A percentile compares a stretch with the other conserved stretches of the same genome.
These are phyloP conservation scores for Suricata suricatta DNA, from an alignment of 2,113 vertebrate species.

Conservation along the genomic window DNA sequence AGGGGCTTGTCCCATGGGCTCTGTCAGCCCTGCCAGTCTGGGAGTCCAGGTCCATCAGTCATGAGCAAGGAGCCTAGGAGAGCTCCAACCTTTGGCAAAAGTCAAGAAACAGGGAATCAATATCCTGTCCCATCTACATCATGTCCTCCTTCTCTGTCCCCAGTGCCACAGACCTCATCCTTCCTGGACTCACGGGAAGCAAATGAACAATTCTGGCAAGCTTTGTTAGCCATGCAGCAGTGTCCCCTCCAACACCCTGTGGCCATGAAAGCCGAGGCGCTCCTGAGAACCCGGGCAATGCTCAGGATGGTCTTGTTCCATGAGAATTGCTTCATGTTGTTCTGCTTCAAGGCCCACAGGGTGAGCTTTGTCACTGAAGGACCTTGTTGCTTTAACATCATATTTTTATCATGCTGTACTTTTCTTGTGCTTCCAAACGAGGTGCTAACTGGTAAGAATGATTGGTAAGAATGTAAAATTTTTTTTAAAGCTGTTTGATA, in stretches of 20 bases:
- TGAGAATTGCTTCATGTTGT: background rate
- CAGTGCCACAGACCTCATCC: fast-evolving
- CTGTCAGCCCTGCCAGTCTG: background rate
- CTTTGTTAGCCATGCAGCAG: background rate
- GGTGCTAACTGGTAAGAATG: background rate
- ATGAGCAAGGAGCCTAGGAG: background rate
- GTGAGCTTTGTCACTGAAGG: background rate
- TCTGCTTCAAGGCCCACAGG: background rate
- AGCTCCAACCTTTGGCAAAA: background rate
- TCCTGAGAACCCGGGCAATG: background rate
- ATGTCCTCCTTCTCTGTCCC: background rate
- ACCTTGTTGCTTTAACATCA: background rate
- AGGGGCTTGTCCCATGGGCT: background rate
- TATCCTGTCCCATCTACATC: background rate
- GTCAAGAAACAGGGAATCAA: background rate
- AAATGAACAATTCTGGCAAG: background rate
- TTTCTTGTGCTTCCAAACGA: background rate
- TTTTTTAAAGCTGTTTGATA: background rate
- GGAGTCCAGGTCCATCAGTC: background rate
- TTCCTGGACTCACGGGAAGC: background rate
- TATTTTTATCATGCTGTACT: background rate
- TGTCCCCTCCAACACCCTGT: background rate
- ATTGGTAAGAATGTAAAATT: background rate
- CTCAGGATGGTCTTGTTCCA: background rate
- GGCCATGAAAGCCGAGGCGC: background rate